Evolutionary conservation across 1,140 invertebrate genomes (phyloP).

Genomic region (Manduca sexta): DNA sequence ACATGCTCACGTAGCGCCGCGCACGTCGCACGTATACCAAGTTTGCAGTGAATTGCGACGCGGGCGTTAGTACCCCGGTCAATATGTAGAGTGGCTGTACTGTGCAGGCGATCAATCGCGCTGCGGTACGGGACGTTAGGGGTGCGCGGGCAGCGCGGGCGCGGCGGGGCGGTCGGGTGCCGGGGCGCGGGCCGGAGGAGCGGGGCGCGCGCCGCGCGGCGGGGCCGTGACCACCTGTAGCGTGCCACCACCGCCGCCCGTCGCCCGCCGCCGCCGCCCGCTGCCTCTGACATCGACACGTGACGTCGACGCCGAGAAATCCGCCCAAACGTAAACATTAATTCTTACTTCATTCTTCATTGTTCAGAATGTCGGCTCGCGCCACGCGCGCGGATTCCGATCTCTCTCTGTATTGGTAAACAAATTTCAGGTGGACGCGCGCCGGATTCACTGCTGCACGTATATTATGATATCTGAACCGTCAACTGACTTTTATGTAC

Average conservation of each 20-base stretch:
- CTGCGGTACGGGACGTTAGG: constrained; percentile 16
- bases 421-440: constrained; percentile 37
- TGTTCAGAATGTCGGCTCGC: constrained; percentile 59
- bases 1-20: neutral
- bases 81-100: constrained; percentile 68
- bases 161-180: constrained; percentile 17
- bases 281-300: constrained; percentile 47
- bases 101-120: constrained; percentile 62
- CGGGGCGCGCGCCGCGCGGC: constrained; percentile 16
- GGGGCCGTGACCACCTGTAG: constrained; percentile 55
- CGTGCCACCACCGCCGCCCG: constrained; percentile 27
- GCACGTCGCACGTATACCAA: constrained; percentile 24
- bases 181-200: constrained; percentile 9
- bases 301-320: constrained; percentile 65
- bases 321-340: constrained; percentile 71
- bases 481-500: neutral
- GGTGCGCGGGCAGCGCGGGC: constrained; percentile 19
- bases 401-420: constrained; percentile 64
- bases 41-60: constrained; percentile 50
- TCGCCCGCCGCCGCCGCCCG: neutral
- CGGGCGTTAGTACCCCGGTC: constrained; percentile 60
- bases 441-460: constrained; percentile 6
- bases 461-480: constrained; percentile 13
- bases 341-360: constrained; percentile 70
- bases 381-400: constrained; percentile 56